These are phyloP conservation scores for Muscidifurax raptorellus DNA, from an alignment of 1,140 invertebrate genomes.

Conservation along the genomic window DNA sequence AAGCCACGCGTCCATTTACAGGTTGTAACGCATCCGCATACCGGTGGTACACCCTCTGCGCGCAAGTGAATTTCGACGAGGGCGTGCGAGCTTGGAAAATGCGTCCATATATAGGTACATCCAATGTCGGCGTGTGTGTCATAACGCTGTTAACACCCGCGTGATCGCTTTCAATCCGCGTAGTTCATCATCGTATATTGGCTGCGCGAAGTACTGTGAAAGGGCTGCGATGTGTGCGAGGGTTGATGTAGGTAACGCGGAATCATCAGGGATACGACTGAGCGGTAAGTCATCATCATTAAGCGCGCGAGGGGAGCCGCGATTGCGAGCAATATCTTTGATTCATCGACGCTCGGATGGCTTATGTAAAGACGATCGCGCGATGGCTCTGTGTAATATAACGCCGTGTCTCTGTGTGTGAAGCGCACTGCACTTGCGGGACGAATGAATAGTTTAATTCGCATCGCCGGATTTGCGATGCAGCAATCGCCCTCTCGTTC, in stretches of 20 bases:
- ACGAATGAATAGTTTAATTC: slow-evolving; percentile 51
- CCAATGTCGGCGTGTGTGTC: slow-evolving; percentile 52
- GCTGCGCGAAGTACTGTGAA: slow-evolving; percentile 21
- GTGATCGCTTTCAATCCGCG: slow-evolving; percentile 74
- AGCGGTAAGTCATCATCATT: slow-evolving; percentile 65
- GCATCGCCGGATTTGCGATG: slow-evolving; percentile 24
- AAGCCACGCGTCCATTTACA: slow-evolving; percentile 48
- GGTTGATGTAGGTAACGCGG: slow-evolving; percentile 53
- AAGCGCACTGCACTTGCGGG: slow-evolving; percentile 5
- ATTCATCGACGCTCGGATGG: slow-evolving; percentile 44
- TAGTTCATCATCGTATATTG: slow-evolving; percentile 72
- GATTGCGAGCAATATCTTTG: slow-evolving; percentile 48
- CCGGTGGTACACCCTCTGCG: background rate
- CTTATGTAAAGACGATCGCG: slow-evolving; percentile 33
- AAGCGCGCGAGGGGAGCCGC: slow-evolving; percentile 24
- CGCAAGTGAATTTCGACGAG: slow-evolving; percentile 43
- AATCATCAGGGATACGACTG: slow-evolving; percentile 55
- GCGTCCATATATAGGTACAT: background rate
- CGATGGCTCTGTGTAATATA: slow-evolving; percentile 2
- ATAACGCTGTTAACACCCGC: slow-evolving; percentile 73
- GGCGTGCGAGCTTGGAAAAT: slow-evolving; percentile 51
- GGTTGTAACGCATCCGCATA: slow-evolving; percentile 39
- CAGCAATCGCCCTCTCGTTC: background rate
- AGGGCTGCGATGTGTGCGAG: slow-evolving; percentile 42
- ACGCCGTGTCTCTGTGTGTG: too few relatives aligned